These are phyloP conservation scores for Trachemys scripta DNA, from an alignment of 2,113 vertebrate species.

Conservation along the genomic window DNA sequence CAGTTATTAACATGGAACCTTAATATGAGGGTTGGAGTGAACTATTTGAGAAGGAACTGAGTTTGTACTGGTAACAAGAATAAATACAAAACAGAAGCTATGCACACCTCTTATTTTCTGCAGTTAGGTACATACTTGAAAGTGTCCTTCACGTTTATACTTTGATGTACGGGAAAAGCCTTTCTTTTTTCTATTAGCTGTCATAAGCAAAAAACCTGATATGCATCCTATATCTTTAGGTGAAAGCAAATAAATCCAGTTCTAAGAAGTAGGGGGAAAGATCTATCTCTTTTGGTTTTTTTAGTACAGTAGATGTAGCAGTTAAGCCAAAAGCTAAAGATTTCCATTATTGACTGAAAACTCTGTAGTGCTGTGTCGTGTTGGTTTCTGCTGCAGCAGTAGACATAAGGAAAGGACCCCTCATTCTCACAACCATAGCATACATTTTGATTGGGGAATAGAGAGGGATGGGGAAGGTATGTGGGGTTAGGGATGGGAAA, in stretches of 20 bases:
- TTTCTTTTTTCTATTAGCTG: background rate
- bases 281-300: background rate
- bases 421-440: constrained; percentile 6
- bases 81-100: background rate
- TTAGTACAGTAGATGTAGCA: constrained; percentile 7
- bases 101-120: background rate
- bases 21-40: background rate
- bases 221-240: background rate
- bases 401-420: constrained; percentile 16
- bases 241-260: background rate
- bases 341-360: constrained; percentile 52
- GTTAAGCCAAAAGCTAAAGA: constrained; percentile 41
- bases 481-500: background rate
- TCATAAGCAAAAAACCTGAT: background rate
- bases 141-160: background rate
- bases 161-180: background rate
- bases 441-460: background rate
- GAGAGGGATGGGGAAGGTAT: background rate
- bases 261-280: background rate
- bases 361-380: background rate
- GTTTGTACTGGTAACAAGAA: background rate
- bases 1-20: background rate
- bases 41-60: background rate
- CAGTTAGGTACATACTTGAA: background rate
- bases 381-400: constrained; percentile 17